A percentile compares a stretch with the other conserved stretches of the same genome.
These are phyloP conservation scores for Vidua macroura DNA, from an alignment of 2,113 vertebrate genomes.

Conservation along the genomic window DNA sequence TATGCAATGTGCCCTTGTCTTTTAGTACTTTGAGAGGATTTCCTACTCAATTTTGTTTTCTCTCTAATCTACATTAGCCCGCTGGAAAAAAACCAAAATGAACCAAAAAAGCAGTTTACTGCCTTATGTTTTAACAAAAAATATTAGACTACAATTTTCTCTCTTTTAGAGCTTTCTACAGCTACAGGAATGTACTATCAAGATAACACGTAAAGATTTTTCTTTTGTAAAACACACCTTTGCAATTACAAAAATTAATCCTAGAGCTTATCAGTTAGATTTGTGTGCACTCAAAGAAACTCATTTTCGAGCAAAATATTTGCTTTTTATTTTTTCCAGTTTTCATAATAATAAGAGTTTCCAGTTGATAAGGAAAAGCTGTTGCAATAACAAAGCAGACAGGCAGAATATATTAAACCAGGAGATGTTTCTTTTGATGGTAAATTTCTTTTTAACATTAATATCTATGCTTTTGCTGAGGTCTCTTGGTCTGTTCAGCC, in stretches of 20 bases:
- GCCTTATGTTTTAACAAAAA: background rate
- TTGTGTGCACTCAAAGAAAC: background rate
- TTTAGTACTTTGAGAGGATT: background rate
- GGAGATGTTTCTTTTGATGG: background rate
- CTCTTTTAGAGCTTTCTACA: background rate
- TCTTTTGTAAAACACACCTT: background rate
- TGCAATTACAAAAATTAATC: background rate
- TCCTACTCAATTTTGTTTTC: background rate
- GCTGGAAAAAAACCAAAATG: background rate
- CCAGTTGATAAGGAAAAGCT: background rate
- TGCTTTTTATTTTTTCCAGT: fast-evolving
- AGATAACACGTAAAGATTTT: background rate
- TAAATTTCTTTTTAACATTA: background rate
- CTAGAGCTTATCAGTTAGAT: background rate
- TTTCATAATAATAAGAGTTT: background rate
- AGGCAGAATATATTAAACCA: background rate
- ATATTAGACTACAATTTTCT: background rate
- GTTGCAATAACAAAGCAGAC: background rate
- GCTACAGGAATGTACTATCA: background rate
- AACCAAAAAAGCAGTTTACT: background rate
- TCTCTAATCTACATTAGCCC: background rate
- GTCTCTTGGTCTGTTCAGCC: background rate
- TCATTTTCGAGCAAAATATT: background rate
- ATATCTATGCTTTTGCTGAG: background rate
- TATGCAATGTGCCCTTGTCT: background rate